Evolutionary conservation across 2,797 vertebrate genomes (phyloP).

Genomic region (Poeciliopsis infans): DNA sequence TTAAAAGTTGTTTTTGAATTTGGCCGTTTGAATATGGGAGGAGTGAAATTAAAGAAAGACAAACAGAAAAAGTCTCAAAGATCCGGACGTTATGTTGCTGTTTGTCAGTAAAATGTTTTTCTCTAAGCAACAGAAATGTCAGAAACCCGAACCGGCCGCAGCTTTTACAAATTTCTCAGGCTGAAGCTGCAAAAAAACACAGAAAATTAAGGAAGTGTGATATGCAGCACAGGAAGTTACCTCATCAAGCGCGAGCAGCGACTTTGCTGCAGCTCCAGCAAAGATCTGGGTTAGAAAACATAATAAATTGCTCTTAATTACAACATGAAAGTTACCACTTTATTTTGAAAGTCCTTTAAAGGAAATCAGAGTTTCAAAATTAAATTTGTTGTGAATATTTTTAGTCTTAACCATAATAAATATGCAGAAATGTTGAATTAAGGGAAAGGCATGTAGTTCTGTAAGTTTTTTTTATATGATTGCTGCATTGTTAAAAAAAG

Average conservation of each 20-base stretch:
- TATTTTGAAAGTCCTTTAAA: neutral
- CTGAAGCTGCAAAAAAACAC: neutral
- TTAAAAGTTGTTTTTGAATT: neutral
- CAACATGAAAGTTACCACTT: neutral
- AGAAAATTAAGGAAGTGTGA: constrained; percentile 50
- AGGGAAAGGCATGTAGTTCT: neutral
- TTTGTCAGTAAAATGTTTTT: neutral
- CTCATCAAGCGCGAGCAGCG: constrained; percentile 21
- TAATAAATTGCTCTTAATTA: neutral
- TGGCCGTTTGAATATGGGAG: neutral
- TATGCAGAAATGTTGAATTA: neutral
- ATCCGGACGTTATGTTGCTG: neutral
- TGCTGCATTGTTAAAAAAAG: neutral
- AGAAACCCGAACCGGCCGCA: neutral
- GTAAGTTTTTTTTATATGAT: neutral
- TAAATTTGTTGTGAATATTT: neutral
- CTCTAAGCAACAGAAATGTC: neutral
- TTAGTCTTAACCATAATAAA: neutral
- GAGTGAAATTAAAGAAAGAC: neutral
- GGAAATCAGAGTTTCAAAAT: neutral
- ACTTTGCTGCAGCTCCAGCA: constrained; percentile 2
- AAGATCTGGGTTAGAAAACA: neutral
- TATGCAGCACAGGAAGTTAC: constrained; percentile 57
- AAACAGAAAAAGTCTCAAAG: neutral
- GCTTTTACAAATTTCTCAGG: neutral